A percentile compares a stretch with the other conserved stretches of the same genome.
phyloP scores from a whole-genome alignment of 2,888 invertebrate genomes.

The Cerastis leucographa region DNA sequence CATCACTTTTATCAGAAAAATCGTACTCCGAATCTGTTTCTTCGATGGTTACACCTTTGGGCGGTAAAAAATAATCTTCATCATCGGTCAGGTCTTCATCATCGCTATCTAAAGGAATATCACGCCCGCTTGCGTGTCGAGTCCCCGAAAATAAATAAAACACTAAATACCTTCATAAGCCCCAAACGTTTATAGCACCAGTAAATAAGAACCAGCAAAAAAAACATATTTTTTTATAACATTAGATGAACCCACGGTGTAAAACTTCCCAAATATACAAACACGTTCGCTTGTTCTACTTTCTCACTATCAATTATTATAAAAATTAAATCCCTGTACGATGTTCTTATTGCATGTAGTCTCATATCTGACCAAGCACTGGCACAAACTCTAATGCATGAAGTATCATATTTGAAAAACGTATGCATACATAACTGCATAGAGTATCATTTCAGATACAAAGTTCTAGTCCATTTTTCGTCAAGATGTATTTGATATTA shows the following conservation, averaged over 20 bases:
- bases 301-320: no score
- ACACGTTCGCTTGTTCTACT: no score
- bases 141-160: constrained; percentile 31
- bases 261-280: no score
- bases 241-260: no score
- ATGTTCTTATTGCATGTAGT: no score
- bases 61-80: constrained; percentile 31
- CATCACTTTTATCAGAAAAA: constrained; percentile 29
- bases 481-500: constrained; percentile 5
- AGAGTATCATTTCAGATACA: constrained; percentile 19
- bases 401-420: constrained; percentile 21
- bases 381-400: constrained; percentile 13
- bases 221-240: no score
- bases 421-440: not conserved
- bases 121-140: constrained; percentile 12
- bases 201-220: no score
- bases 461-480: constrained; percentile 15
- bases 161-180: constrained; percentile 3
- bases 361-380: constrained; percentile 16
- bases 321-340: no score
- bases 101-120: constrained; percentile 35
- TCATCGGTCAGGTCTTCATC: constrained; percentile 40
- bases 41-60: constrained; percentile 29
- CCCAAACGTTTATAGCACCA: constrained; percentile 1
- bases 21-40: constrained; percentile 18